A percentile compares a stretch with the other conserved stretches of the same genome.
Evolutionary conservation across 2,888 invertebrate species (phyloP).

Genomic region (Muschampia plurimacula): DNA sequence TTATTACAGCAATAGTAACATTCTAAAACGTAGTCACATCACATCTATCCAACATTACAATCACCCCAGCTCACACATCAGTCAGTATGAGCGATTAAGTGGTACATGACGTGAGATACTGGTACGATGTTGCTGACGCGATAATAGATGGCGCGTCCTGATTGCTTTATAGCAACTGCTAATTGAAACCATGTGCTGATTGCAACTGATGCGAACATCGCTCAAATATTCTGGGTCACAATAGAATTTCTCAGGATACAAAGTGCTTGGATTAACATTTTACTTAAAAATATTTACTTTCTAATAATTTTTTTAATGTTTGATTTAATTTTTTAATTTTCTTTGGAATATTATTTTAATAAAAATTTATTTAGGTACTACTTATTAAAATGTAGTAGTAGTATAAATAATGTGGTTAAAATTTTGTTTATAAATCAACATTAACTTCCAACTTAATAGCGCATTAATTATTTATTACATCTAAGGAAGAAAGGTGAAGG

Average conservation of each 20-base stretch:
- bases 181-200: conserved; percentile 40
- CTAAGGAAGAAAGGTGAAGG: too few relatives aligned
- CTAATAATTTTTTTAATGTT: too few relatives aligned
- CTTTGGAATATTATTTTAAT: too few relatives aligned
- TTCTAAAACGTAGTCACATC: conserved; percentile 1
- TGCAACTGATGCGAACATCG: conserved; percentile 32
- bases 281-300: neutral
- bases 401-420: too few relatives aligned
- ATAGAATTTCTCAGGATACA: neutral
- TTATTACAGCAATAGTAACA: conserved; percentile 2
- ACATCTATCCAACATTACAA: conserved; percentile 22
- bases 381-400: too few relatives aligned
- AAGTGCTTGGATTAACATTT: neutral
- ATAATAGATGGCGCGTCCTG: conserved; percentile 37
- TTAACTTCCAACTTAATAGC: too few relatives aligned
- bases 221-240: conserved; percentile 20
- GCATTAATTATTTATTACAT: too few relatives aligned
- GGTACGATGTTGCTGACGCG: conserved; percentile 39
- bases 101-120: conserved; percentile 40
- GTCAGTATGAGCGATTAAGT: conserved; percentile 36
- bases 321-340: too few relatives aligned
- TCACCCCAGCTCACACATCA: conserved; percentile 34
- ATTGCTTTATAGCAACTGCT: conserved; percentile 38
- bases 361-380: too few relatives aligned
- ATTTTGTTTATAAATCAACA: too few relatives aligned